Evolutionary conservation across 2,888 invertebrate genomes (phyloP).

Genomic region (Physocephala rufipes): DNA sequence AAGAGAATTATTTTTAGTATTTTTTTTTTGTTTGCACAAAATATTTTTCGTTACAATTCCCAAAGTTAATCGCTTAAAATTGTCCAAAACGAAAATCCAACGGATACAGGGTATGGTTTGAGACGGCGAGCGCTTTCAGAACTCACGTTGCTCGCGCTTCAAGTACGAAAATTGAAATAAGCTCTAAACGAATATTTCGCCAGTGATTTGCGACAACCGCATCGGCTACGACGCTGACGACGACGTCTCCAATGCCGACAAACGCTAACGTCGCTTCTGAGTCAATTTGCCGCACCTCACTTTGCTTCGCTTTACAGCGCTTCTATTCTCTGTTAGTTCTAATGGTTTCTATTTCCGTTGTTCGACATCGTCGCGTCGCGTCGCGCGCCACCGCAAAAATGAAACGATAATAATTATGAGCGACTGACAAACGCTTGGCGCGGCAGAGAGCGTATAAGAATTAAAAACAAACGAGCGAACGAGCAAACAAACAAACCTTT

Average conservation of each 20-base stretch:
- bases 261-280: not conserved
- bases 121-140: constrained; percentile 33
- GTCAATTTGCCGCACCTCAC: constrained; percentile 10
- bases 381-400: not conserved
- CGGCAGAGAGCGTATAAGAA: too few relatives aligned
- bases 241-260: constrained; percentile 3
- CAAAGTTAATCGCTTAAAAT: not conserved
- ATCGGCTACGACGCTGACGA: not conserved
- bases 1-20: too few relatives aligned
- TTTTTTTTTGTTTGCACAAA: not conserved
- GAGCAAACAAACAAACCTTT: constrained; percentile 17
- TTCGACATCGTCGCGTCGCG: too few relatives aligned
- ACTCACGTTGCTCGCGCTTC: constrained; percentile 46
- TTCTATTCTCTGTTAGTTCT: constrained; percentile 1
- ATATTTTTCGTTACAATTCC: not conserved
- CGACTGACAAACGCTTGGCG: not conserved
- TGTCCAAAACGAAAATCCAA: constrained; percentile 13
- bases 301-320: constrained; percentile 2
- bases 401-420: not conserved
- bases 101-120: too few relatives aligned
- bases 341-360: constrained; percentile 31
- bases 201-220: constrained; percentile 33
- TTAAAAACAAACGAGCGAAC: too few relatives aligned
- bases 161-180: constrained; percentile 49
- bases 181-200: constrained; percentile 43